These are phyloP conservation scores for Hepsetus odoe DNA, from an alignment of 2,113 vertebrate species.

Conservation along the genomic window DNA sequence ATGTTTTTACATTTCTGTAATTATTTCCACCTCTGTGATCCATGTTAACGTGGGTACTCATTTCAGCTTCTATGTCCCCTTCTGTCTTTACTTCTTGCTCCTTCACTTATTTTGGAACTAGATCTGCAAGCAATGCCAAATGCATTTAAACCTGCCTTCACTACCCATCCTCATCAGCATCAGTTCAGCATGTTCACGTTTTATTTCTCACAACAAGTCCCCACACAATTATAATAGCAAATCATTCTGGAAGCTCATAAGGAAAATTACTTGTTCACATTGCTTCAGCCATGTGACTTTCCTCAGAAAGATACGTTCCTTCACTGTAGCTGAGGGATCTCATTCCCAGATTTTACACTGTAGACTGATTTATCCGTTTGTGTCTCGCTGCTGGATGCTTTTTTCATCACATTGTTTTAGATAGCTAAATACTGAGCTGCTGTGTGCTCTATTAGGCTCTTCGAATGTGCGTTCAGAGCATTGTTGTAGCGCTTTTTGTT, in stretches of 20 bases:
- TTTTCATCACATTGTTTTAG: background rate
- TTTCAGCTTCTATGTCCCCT: background rate
- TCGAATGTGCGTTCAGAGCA: background rate
- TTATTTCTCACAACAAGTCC: background rate
- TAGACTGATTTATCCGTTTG: background rate
- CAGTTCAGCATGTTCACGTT: background rate
- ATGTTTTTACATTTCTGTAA: too few relatives aligned
- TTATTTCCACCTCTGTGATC: too few relatives aligned
- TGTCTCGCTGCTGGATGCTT: background rate
- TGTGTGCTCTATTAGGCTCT: background rate
- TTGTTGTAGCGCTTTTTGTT: background rate
- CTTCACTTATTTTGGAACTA: constrained; percentile 1
- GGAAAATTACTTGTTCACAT: background rate
- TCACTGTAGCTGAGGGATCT: background rate
- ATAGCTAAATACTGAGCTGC: background rate
- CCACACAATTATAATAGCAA: background rate
- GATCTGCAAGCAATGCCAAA: background rate
- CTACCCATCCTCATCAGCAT: background rate
- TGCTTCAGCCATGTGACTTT: background rate
- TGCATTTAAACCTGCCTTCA: constrained; percentile 9
- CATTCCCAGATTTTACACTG: background rate
- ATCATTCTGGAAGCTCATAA: background rate
- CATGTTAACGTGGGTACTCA: background rate
- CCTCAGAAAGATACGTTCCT: background rate
- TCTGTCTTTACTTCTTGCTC: background rate